phyloP scores from a whole-genome alignment of 2,113 vertebrate species.

The Calidris pygmaea region DNA sequence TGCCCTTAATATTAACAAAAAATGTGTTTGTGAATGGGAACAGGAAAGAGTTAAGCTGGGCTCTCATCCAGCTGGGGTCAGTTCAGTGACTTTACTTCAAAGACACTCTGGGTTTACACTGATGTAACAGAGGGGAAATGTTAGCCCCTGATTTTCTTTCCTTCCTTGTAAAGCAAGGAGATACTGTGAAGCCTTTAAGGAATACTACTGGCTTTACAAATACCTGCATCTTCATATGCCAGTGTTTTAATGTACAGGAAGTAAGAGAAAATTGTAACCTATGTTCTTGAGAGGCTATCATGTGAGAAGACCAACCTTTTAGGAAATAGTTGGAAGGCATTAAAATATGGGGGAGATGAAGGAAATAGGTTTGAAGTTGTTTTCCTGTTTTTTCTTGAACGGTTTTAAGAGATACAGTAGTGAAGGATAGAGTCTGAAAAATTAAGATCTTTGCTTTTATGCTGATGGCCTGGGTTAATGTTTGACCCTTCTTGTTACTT shows the following conservation, averaged over 20 bases:
- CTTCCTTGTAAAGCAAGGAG: neutral
- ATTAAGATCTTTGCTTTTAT: neutral
- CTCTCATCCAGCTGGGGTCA: neutral
- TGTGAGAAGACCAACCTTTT: neutral
- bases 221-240: neutral
- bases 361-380: neutral
- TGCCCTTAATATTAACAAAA: neutral
- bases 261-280: neutral
- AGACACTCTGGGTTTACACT: neutral
- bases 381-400: neutral
- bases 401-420: neutral
- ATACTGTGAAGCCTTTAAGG: neutral
- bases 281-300: neutral
- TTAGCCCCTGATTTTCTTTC: neutral
- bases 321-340: neutral
- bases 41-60: conserved; percentile 1
- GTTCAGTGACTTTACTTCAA: conserved; percentile 17
- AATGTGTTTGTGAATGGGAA: neutral
- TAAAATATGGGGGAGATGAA: neutral
- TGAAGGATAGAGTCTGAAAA: neutral
- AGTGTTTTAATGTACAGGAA: neutral
- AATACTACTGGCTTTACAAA: neutral
- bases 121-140: neutral
- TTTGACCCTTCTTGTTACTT: neutral
- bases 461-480: neutral